A percentile compares a stretch with the other conserved stretches of the same genome.
Evolutionary conservation across 2,888 invertebrate species (phyloP).

Genomic region (Acheta domesticus): DNA sequence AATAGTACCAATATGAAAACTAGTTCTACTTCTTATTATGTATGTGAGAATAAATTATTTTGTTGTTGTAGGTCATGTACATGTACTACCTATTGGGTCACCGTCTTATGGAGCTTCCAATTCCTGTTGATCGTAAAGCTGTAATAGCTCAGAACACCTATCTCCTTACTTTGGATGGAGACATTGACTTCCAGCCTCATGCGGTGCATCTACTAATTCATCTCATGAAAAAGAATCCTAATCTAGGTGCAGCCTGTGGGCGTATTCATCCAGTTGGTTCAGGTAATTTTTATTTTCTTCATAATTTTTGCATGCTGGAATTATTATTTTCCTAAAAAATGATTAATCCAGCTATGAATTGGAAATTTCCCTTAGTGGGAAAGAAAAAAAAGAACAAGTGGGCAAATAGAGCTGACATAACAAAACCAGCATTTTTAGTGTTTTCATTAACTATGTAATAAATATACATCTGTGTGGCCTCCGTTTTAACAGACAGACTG

Average conservation of each 20-base stretch:
- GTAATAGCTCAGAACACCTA: slow-evolving; percentile 77
- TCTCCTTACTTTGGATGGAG: slow-evolving; percentile 80
- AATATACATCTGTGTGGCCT: too few relatives aligned
- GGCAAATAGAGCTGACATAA: too few relatives aligned
- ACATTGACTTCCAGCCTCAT: slow-evolving; percentile 80
- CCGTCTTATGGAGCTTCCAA: slow-evolving; percentile 66
- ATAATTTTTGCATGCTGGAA: not conserved
- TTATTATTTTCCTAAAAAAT: too few relatives aligned
- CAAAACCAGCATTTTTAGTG: too few relatives aligned
- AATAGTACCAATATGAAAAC: too few relatives aligned
- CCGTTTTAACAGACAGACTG: too few relatives aligned
- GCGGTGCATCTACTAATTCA: slow-evolving; percentile 77
- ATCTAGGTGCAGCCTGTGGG: slow-evolving; percentile 83
- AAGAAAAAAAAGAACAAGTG: too few relatives aligned
- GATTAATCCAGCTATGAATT: too few relatives aligned
- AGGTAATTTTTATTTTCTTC: slow-evolving; percentile 41
- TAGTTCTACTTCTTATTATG: too few relatives aligned
- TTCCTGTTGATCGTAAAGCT: slow-evolving; percentile 59
- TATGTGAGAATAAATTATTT: not conserved
- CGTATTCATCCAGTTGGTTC: slow-evolving; percentile 84
- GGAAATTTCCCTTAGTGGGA: too few relatives aligned
- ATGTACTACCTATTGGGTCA: slow-evolving; percentile 88
- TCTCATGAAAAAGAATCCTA: slow-evolving; percentile 75
- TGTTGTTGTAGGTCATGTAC: slow-evolving; percentile 69
- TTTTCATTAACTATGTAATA: too few relatives aligned